Conservation (phyloP, 2,888 invertebrate genomes). For the Cinara cedri region DNA sequence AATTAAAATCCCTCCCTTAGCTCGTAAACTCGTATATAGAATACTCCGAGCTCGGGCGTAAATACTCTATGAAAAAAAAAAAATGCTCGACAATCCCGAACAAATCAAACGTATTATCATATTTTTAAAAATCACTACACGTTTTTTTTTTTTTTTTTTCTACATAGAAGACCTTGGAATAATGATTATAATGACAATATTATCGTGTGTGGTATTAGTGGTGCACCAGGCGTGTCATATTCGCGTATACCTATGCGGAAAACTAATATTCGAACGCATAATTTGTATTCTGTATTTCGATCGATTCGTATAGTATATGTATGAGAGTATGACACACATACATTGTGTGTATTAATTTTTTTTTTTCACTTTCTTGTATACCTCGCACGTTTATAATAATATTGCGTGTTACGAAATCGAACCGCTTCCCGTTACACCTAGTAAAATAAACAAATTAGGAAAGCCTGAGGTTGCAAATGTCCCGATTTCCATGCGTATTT, state of each 20-base stretch:
- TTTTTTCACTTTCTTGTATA: too few species aligned
- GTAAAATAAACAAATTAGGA: too few species aligned
- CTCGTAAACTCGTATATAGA: not conserved
- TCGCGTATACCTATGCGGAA: not conserved
- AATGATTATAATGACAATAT: slow-evolving; percentile 12
- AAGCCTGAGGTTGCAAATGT: too few species aligned
- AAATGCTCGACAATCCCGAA: not conserved
- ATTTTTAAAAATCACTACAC: slow-evolving; percentile 25
- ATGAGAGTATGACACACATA: too few species aligned
- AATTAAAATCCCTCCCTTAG: slow-evolving; percentile 47
- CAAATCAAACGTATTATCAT: slow-evolving; percentile 41
- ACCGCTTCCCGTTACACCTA: too few species aligned
- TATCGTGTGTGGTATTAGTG: not conserved
- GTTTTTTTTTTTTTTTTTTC: not conserved
- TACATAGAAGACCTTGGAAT: not conserved
- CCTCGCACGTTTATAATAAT: too few species aligned
- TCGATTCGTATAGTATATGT: too few species aligned
- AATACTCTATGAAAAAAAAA: slow-evolving; percentile 9
- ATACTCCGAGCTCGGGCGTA: not conserved
- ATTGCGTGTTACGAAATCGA: too few species aligned
- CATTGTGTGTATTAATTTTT: too few species aligned
- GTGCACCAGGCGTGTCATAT: too few species aligned
- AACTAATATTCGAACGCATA: not conserved
- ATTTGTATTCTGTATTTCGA: too few species aligned
- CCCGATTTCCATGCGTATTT: too few species aligned